A percentile compares a stretch with the other conserved stretches of the same genome.
phyloP scores from a whole-genome alignment of 1,140 invertebrate species.

The Heliconius himera region DNA sequence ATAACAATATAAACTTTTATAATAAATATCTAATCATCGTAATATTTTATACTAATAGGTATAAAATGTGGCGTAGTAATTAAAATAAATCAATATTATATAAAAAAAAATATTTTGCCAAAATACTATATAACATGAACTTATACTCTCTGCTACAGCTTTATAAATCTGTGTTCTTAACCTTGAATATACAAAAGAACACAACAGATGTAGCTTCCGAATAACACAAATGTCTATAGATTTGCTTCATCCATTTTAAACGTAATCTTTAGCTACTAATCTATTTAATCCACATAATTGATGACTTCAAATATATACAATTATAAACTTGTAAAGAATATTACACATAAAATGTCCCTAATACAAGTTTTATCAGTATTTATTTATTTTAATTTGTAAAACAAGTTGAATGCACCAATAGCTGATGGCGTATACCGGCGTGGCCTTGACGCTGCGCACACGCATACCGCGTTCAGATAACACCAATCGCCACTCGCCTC shows the following conservation, averaged over 20 bases:
- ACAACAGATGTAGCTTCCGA: conserved; percentile 52
- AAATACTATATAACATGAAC: conserved; percentile 28
- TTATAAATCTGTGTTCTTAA: conserved; percentile 39
- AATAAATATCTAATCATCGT: too few species aligned
- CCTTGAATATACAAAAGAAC: conserved; percentile 53
- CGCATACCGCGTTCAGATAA: conserved; percentile 55
- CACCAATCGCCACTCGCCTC: conserved; percentile 44
- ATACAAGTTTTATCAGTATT: conserved; percentile 3
- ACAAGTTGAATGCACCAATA: conserved; percentile 67
- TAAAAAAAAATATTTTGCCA: not conserved
- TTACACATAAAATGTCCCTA: not conserved
- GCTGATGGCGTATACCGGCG: conserved; percentile 46
- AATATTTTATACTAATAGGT: too few species aligned
- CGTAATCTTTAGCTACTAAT: not conserved
- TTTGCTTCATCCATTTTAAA: not conserved
- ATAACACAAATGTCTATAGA: not conserved
- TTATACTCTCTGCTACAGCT: conserved; percentile 23
- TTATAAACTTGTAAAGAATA: too few species aligned
- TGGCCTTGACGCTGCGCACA: conserved; percentile 67
- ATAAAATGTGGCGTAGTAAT: too few species aligned
- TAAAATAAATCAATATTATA: not conserved
- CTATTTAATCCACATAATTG: not conserved
- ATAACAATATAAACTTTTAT: too few species aligned
- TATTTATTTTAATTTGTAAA: conserved; percentile 11
- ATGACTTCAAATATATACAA: too few species aligned